These are phyloP conservation scores for Protonibea diacanthus DNA, from an alignment of 2,797 vertebrate species.

Conservation along the genomic window DNA sequence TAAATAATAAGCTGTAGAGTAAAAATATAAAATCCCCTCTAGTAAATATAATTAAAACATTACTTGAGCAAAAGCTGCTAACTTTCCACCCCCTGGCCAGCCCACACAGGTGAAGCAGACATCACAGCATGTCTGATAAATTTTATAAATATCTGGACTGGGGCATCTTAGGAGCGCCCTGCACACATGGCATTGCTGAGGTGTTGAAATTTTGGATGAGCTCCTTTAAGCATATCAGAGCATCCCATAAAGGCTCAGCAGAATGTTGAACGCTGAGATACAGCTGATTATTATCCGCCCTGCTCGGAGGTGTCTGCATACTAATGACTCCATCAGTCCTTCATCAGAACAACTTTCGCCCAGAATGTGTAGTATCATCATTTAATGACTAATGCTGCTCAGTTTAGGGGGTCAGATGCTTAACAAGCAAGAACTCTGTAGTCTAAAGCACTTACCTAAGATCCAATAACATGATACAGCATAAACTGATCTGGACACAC, in stretches of 20 bases:
- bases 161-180: slow-evolving; percentile 36
- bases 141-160: slow-evolving; percentile 40
- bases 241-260: slow-evolving; percentile 57
- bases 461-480: background rate
- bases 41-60: slow-evolving; percentile 58
- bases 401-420: background rate
- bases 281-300: slow-evolving; percentile 59
- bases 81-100: slow-evolving; percentile 28
- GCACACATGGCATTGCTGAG: slow-evolving; percentile 56
- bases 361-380: background rate
- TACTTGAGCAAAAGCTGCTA: slow-evolving; percentile 42
- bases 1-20: slow-evolving; percentile 38
- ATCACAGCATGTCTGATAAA: slow-evolving; percentile 41
- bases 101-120: slow-evolving; percentile 43
- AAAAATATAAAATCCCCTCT: slow-evolving; percentile 23
- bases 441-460: background rate
- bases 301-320: slow-evolving; percentile 37
- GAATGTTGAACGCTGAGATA: slow-evolving; percentile 44
- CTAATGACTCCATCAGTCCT: slow-evolving; percentile 44
- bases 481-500: background rate
- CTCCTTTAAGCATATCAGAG: slow-evolving; percentile 68
- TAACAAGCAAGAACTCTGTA: background rate
- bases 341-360: slow-evolving; percentile 25
- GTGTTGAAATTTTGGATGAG: slow-evolving; percentile 60
- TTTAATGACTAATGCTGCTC: slow-evolving; percentile 7